These are phyloP conservation scores for Sinocyclocheilus anshuiensis DNA, from an alignment of 2,113 vertebrate genomes.

Conservation along the genomic window DNA sequence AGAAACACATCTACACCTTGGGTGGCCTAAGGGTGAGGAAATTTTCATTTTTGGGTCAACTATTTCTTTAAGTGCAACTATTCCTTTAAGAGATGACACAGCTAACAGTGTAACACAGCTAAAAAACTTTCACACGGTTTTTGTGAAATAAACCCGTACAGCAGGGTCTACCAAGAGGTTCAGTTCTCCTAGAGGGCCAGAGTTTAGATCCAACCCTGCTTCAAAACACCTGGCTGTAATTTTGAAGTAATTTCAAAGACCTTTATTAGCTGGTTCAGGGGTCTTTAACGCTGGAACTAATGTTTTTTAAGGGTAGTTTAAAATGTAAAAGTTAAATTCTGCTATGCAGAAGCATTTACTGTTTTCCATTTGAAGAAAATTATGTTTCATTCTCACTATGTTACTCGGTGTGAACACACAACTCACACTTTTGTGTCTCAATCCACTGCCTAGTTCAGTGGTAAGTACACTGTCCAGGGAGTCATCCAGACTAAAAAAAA, in stretches of 20 bases:
- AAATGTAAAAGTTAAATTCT: not conserved
- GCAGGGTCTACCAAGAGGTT: not conserved
- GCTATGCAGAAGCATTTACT: not conserved
- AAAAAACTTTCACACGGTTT: not conserved
- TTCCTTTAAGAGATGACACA: no score
- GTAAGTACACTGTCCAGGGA: not conserved
- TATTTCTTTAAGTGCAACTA: no score
- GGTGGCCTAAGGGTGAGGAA: no score
- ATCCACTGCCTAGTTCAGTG: not conserved
- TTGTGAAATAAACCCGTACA: not conserved
- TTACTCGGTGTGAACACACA: not conserved
- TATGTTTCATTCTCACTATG: not conserved
- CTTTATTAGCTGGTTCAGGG: not conserved
- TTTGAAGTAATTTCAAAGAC: not conserved
- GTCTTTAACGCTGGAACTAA: not conserved
- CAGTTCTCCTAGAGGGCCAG: not conserved
- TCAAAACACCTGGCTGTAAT: slow-evolving; percentile 3
- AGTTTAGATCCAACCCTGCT: not conserved
- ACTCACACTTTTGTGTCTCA: not conserved
- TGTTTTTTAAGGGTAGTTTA: not conserved
- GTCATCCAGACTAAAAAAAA: no score
- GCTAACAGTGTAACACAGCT: no score
- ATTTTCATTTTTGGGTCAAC: no score
- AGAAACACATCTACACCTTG: no score
- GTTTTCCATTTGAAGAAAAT: not conserved